phyloP scores from a whole-genome alignment of 2,797 vertebrate genomes.

The Leptoclinus maculatus region DNA sequence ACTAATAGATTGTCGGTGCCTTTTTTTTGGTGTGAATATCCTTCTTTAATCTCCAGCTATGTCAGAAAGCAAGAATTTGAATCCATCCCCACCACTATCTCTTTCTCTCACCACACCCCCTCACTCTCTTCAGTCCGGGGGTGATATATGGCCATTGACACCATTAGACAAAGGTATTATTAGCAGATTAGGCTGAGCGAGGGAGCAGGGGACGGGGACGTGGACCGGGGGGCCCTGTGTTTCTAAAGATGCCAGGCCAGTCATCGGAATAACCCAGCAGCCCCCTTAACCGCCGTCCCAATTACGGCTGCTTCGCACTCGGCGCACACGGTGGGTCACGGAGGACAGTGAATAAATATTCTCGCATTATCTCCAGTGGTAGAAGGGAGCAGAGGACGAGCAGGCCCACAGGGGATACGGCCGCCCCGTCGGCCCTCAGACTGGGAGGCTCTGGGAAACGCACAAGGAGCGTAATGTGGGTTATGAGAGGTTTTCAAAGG shows the following conservation, averaged over 20 bases:
- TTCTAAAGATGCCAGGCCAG: slow-evolving; percentile 77
- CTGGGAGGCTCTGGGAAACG: slow-evolving; percentile 38
- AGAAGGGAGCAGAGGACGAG: slow-evolving; percentile 57
- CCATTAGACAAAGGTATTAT: slow-evolving; percentile 88
- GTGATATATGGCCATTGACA: slow-evolving; percentile 86
- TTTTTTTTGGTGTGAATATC: neutral
- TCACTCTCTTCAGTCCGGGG: slow-evolving; percentile 36
- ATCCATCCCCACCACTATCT: slow-evolving; percentile 26
- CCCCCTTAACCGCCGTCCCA: slow-evolving; percentile 82
- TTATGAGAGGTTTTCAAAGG: slow-evolving; percentile 25
- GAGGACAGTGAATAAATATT: slow-evolving; percentile 93
- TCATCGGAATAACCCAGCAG: slow-evolving; percentile 75
- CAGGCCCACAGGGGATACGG: slow-evolving; percentile 57
- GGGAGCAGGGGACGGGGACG: slow-evolving; percentile 57
- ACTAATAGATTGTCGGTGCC: neutral
- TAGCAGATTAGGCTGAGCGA: slow-evolving; percentile 82
- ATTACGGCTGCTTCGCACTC: slow-evolving; percentile 79
- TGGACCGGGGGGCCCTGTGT: slow-evolving; percentile 62
- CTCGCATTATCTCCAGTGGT: slow-evolving; percentile 83
- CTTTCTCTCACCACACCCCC: slow-evolving; percentile 13
- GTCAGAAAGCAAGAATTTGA: slow-evolving; percentile 26
- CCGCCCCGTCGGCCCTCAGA: slow-evolving; percentile 44
- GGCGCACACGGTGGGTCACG: slow-evolving; percentile 80
- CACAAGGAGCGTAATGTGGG: slow-evolving; percentile 43
- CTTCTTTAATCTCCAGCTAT: slow-evolving; percentile 3